phyloP scores from a whole-genome alignment of 2,797 vertebrate species.

The Petrocephalus sullivani region DNA sequence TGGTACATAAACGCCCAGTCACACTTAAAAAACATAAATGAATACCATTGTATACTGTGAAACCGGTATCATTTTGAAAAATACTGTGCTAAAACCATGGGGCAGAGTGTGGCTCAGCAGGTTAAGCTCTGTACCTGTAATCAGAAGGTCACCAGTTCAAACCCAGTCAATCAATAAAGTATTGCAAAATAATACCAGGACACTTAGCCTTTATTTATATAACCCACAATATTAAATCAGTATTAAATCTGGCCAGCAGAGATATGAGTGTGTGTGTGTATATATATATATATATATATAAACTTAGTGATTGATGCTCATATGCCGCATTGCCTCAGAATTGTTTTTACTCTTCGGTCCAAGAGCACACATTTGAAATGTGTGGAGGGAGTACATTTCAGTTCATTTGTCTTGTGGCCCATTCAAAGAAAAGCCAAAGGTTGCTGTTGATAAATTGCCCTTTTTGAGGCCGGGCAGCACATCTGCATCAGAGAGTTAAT shows the following conservation, averaged over 20 bases:
- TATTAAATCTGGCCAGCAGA: neutral
- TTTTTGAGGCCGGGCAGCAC: neutral
- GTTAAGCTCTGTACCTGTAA: too few species aligned
- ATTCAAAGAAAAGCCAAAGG: neutral
- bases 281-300: neutral
- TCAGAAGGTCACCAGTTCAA: too few species aligned
- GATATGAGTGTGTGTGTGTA: neutral
- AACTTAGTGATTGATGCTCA: neutral
- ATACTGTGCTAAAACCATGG: too few species aligned
- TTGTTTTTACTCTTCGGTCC: neutral
- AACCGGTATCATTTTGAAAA: too few species aligned
- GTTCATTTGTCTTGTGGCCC: neutral
- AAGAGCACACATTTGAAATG: neutral
- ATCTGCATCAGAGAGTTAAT: constrained; percentile 5
- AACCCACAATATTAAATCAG: neutral
- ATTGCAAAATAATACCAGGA: too few species aligned
- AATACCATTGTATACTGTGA: too few species aligned
- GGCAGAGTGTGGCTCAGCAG: too few species aligned
- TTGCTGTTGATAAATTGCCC: constrained; percentile 5
- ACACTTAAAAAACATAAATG: too few species aligned
- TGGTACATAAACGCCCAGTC: too few species aligned
- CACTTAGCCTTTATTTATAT: neutral
- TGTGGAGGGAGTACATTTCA: neutral
- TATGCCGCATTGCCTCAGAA: neutral
- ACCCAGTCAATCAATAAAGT: too few species aligned